A percentile compares a stretch with the other conserved stretches of the same genome.
phyloP scores from a whole-genome alignment of 92 coral and sea anemone genomes.

The Paragorgia papillata region DNA sequence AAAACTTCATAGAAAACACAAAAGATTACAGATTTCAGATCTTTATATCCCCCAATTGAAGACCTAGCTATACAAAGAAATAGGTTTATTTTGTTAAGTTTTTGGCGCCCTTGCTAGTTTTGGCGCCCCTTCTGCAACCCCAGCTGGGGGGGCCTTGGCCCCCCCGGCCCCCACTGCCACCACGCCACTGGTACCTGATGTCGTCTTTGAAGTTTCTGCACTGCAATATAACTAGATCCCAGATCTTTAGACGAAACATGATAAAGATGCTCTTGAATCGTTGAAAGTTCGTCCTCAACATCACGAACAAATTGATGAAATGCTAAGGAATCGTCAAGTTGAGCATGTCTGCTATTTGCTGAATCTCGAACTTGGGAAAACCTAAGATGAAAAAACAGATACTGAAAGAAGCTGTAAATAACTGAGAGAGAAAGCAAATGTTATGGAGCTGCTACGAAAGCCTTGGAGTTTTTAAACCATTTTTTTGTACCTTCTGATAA shows the following conservation, averaged over 20 bases:
- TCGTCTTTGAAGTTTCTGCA: slow-evolving; percentile 84
- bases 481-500: slow-evolving; percentile 21
- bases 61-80: no score
- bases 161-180: no score
- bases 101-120: no score
- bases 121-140: no score
- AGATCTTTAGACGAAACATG: slow-evolving; percentile 85
- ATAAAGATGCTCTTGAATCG: slow-evolving; percentile 86
- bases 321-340: slow-evolving; percentile 84
- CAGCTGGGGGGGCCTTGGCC: no score
- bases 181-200: slow-evolving; percentile 77
- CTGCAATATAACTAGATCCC: slow-evolving; percentile 84
- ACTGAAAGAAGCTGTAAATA: neutral
- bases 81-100: no score
- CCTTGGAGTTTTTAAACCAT: no score
- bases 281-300: slow-evolving; percentile 85
- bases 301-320: slow-evolving; percentile 90
- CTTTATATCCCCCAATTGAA: no score
- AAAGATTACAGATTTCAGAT: no score
- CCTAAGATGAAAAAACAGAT: slow-evolving; percentile 29
- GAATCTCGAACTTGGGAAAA: slow-evolving; percentile 69
- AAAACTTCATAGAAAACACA: no score
- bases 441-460: no score
- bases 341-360: slow-evolving; percentile 67
- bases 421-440: no score